Conservation (phyloP, 2,888 invertebrate genomes). For the Chalcosyrphus nemorum region DNA sequence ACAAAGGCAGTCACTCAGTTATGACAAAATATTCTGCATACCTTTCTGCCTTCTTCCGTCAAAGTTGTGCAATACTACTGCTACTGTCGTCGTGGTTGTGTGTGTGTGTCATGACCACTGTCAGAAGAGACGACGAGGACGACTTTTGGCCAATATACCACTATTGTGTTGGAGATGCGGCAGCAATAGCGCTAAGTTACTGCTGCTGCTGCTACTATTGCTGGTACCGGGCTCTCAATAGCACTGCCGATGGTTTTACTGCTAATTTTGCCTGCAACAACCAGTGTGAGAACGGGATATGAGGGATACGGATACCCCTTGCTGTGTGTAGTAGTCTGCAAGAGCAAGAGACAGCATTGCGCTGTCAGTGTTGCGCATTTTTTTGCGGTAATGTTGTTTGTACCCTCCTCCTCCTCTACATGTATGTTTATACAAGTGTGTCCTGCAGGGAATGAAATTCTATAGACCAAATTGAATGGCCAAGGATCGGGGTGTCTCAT, state of each 20-base stretch:
- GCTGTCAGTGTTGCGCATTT: conserved; percentile 73
- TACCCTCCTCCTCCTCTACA: background rate
- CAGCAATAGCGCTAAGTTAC: conserved; percentile 68
- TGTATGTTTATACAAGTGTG: background rate
- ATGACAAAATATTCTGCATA: conserved; percentile 72
- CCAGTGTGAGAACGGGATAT: no score
- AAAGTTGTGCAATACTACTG: conserved; percentile 25
- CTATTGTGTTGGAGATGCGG: conserved; percentile 66
- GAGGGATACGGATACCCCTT: conserved; percentile 23
- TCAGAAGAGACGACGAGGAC: conserved; percentile 17
- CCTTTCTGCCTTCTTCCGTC: conserved; percentile 61
- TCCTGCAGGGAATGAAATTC: conserved; percentile 58
- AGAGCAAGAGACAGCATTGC: conserved; percentile 67
- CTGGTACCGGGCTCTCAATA: background rate
- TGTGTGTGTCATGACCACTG: conserved; percentile 64
- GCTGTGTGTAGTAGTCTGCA: no score
- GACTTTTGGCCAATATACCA: conserved; percentile 56
- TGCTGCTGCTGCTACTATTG: conserved; percentile 45
- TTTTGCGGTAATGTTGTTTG: conserved; percentile 60
- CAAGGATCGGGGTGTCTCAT: background rate
- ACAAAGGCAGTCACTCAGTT: conserved; percentile 70
- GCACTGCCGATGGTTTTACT: conserved; percentile 56
- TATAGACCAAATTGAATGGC: conserved; percentile 44
- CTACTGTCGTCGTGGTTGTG: background rate
- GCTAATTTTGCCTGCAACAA: conserved; percentile 67